phyloP scores from a whole-genome alignment of 2,797 vertebrate species.

The Choloepus didactylus region DNA sequence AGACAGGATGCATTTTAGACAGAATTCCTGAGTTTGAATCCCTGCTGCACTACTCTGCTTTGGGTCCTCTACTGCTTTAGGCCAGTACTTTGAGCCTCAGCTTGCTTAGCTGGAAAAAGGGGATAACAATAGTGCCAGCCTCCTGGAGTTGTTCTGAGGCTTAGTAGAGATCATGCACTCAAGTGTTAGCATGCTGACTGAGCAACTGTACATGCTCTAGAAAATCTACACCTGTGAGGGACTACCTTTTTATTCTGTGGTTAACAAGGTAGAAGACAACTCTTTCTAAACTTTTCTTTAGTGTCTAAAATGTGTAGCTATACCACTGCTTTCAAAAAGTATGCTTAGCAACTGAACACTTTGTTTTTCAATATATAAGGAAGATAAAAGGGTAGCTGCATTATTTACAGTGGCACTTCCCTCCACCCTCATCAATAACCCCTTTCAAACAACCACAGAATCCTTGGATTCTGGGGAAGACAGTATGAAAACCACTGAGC shows the following conservation, averaged over 20 bases:
- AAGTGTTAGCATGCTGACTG: not conserved
- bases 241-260: not conserved
- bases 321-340: not conserved
- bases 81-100: not conserved
- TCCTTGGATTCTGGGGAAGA: not conserved
- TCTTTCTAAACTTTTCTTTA: not conserved
- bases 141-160: not conserved
- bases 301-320: not conserved
- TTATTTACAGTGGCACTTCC: not conserved
- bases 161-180: not conserved
- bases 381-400: not conserved
- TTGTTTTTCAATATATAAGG: not conserved
- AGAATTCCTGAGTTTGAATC: not conserved
- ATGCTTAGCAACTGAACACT: not conserved
- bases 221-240: not conserved
- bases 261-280: not conserved
- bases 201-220: not conserved
- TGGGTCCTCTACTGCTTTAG: not conserved
- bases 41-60: not conserved
- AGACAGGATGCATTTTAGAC: not conserved
- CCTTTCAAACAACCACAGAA: not conserved
- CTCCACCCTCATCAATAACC: not conserved
- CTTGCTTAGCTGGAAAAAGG: not conserved
- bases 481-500: not conserved
- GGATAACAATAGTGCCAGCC: not conserved